A percentile compares a stretch with the other conserved stretches of the same genome.
Conservation (phyloP, 2,888 invertebrate species). For the Stenodera caucasica region DNA sequence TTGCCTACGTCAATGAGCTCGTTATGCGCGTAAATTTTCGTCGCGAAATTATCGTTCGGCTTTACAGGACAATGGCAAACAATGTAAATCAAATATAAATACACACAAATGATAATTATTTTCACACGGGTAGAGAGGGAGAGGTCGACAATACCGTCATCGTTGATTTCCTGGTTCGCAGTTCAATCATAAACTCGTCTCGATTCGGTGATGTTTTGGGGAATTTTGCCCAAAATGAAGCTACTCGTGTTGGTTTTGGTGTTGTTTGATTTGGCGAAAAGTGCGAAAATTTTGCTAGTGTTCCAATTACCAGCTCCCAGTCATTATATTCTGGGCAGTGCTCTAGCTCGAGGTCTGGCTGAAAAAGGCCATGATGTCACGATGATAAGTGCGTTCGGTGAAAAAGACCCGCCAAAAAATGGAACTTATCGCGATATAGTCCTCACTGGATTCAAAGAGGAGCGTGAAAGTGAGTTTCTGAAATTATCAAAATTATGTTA, state of each 20-base stretch:
- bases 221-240: not conserved
- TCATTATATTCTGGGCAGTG: slow-evolving; percentile 33
- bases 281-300: slow-evolving; percentile 31
- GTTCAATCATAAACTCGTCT: no score
- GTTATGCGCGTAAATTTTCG: no score
- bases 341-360: slow-evolving; percentile 34
- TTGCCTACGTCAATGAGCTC: no score
- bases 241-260: not conserved
- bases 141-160: no score
- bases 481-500: slow-evolving; percentile 3
- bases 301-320: slow-evolving; percentile 32
- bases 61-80: no score
- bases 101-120: no score
- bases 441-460: slow-evolving; percentile 18
- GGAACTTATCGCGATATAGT: slow-evolving; percentile 29
- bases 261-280: not conserved
- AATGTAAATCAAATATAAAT: no score
- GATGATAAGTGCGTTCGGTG: slow-evolving; percentile 31
- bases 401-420: slow-evolving; percentile 34
- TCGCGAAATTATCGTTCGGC: no score
- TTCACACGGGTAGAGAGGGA: no score
- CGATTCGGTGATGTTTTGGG: no score
- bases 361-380: slow-evolving; percentile 40
- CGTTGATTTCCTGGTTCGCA: no score
- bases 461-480: slow-evolving; percentile 18